Conservation (phyloP, 2,888 invertebrate genomes). For the Tetragonisca angustula region DNA sequence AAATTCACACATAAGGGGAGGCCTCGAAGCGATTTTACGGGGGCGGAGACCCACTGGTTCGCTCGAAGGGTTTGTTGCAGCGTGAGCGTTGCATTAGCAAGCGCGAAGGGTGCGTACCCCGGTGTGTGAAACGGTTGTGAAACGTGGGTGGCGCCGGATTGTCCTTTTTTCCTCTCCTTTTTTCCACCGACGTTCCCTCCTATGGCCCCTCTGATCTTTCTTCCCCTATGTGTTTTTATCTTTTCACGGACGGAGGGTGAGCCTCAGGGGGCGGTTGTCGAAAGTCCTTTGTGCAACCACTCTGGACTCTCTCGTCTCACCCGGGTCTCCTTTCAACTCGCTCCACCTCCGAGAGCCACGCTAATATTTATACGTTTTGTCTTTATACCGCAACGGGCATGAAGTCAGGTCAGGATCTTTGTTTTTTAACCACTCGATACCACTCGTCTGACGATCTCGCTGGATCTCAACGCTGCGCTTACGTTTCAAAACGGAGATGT, state of each 20-base stretch:
- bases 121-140: constrained; percentile 14
- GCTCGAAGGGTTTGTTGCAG: constrained; percentile 50
- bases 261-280: constrained; percentile 40
- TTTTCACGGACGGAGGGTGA: constrained; percentile 18
- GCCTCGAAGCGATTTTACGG: constrained; percentile 47
- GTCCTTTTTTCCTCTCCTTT: constrained; percentile 52
- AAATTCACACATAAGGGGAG: constrained; percentile 19
- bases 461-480: background rate
- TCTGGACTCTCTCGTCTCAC: background rate
- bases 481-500: too few species aligned
- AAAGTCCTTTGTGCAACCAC: constrained; percentile 41
- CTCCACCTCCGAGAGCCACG: background rate
- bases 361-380: constrained; percentile 26
- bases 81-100: constrained; percentile 27
- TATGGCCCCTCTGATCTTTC: constrained; percentile 13
- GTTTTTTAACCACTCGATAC: background rate
- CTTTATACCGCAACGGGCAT: background rate
- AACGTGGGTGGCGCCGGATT: constrained; percentile 55
- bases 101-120: constrained; percentile 47
- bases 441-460: background rate
- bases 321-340: constrained; percentile 12
- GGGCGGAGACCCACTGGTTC: constrained; percentile 28
- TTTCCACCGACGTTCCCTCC: background rate
- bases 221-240: constrained; percentile 47
- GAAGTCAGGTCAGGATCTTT: background rate